A percentile compares a stretch with the other conserved stretches of the same genome.
These are phyloP conservation scores for Montipora capricornis DNA, from an alignment of 64 coral and sea anemone genomes.

Conservation along the genomic window DNA sequence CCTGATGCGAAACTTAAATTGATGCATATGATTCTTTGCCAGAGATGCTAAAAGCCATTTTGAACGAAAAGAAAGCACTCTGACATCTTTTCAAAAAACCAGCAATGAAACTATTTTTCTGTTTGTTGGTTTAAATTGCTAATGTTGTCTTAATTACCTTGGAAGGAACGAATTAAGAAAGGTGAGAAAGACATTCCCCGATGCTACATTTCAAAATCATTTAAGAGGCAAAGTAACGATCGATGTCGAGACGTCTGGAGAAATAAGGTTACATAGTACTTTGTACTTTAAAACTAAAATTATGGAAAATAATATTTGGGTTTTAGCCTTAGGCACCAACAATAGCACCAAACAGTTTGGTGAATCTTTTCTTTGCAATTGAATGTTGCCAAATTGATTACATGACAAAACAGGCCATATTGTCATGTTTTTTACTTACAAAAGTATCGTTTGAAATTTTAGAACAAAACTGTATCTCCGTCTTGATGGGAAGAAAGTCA, in stretches of 20 bases:
- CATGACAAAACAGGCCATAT: not conserved
- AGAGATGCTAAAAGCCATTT: too few species aligned
- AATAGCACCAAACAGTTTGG: not conserved
- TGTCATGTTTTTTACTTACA: not conserved
- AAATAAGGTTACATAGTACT: not conserved
- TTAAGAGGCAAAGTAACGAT: not conserved
- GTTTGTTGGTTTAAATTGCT: not conserved
- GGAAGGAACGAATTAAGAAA: not conserved
- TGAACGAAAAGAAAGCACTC: not conserved
- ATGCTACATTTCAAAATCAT: not conserved
- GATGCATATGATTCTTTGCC: too few species aligned
- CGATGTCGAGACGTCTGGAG: not conserved
- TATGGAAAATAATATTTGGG: not conserved
- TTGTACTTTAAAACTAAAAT: not conserved
- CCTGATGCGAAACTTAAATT: not conserved
- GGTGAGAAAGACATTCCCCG: not conserved
- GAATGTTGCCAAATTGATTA: not conserved
- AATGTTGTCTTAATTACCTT: slow-evolving; percentile 16
- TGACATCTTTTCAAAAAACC: not conserved
- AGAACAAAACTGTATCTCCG: not conserved
- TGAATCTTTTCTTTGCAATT: not conserved
- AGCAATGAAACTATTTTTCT: not conserved
- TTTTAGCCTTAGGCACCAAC: not conserved
- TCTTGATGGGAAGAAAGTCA: not conserved
- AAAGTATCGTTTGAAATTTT: not conserved